phyloP scores from a whole-genome alignment of 35 echinoderm and acorn worm genomes.

The Heliocidaris tuberculata region DNA sequence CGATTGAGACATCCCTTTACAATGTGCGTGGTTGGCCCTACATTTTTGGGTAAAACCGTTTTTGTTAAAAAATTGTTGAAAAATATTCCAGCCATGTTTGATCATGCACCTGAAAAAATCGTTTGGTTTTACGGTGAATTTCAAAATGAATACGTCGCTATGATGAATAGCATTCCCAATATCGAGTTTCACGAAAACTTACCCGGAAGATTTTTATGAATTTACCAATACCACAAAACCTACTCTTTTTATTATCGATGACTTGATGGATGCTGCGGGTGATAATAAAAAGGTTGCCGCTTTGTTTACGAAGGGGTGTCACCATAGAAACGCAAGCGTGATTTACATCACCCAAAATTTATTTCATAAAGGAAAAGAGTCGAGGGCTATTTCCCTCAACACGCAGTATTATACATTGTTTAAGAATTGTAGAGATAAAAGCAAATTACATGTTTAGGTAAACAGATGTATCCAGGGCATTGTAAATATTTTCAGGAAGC shows the following conservation, averaged over 20 bases:
- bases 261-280: slow-evolving; percentile 58
- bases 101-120: slow-evolving; percentile 52
- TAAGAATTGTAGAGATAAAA: slow-evolving; percentile 79
- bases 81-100: slow-evolving; percentile 16
- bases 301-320: slow-evolving; percentile 70
- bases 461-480: slow-evolving; percentile 68
- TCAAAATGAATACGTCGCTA: slow-evolving; percentile 50
- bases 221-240: slow-evolving; percentile 34
- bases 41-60: slow-evolving; percentile 57
- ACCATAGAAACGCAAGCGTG: slow-evolving; percentile 67
- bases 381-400: slow-evolving; percentile 69
- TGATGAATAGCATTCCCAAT: slow-evolving; percentile 21
- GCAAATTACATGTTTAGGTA: slow-evolving; percentile 56
- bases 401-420: slow-evolving; percentile 74
- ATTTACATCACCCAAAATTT: slow-evolving; percentile 69
- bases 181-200: slow-evolving; percentile 71
- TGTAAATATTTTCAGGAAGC: slow-evolving; percentile 58
- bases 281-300: slow-evolving; percentile 42
- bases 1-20: slow-evolving; percentile 56
- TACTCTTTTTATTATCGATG: slow-evolving; percentile 70
- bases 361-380: slow-evolving; percentile 64
- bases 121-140: slow-evolving; percentile 73
- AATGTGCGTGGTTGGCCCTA: slow-evolving; percentile 49
- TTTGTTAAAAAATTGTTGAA: slow-evolving; percentile 39
- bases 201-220: slow-evolving; percentile 41